phyloP scores from a whole-genome alignment of 37 sponge, comb jelly and placozoan genomes.

The Geodia barretti region DNA sequence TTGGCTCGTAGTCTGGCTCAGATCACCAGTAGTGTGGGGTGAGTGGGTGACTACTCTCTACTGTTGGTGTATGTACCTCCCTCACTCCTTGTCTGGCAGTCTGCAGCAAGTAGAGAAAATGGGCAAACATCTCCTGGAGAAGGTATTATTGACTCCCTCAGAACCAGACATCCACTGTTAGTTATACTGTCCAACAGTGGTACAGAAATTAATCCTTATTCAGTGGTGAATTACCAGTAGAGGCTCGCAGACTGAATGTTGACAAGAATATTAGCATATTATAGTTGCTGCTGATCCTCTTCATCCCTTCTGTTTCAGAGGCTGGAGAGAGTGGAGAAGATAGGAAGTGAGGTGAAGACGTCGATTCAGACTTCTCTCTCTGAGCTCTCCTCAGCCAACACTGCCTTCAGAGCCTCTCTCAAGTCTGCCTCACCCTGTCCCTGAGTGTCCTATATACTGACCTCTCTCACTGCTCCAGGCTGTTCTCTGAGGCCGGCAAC shows the following conservation, averaged over 20 bases:
- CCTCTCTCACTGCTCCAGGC: slow-evolving; percentile 19
- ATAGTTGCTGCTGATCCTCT: background rate
- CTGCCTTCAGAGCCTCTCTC: slow-evolving; percentile 44
- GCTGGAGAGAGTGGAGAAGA: background rate
- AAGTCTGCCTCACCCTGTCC: slow-evolving; percentile 17
- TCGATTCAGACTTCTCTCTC: background rate
- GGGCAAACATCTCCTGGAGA: background rate
- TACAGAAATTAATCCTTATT: no score
- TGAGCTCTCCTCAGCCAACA: slow-evolving; percentile 23
- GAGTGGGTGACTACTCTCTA: background rate
- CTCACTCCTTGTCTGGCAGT: background rate
- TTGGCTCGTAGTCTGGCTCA: background rate
- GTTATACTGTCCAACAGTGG: no score
- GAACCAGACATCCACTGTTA: no score
- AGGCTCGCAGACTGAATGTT: background rate
- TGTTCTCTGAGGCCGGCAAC: slow-evolving; percentile 85
- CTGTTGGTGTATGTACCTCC: background rate
- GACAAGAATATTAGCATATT: background rate
- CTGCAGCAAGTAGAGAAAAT: background rate
- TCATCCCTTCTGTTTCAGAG: background rate
- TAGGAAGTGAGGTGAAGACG: background rate
- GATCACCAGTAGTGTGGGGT: background rate
- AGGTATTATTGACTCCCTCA: background rate
- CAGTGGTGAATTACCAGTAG: no score
- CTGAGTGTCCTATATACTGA: no score